phyloP scores from a whole-genome alignment of 2,888 invertebrate species.

The Lydus trimaculatus region DNA sequence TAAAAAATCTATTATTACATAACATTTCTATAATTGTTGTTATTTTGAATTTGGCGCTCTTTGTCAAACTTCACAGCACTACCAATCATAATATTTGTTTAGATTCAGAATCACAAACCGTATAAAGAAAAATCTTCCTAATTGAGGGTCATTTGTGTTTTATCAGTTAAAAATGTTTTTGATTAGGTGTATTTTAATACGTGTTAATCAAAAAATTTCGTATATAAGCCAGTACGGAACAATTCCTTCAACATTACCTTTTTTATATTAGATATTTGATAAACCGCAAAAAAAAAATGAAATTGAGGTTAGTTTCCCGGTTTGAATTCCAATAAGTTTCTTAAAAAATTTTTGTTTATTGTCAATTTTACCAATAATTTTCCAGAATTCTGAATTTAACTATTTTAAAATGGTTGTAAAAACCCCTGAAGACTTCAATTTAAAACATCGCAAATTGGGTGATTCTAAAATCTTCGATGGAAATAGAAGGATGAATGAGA shows the following conservation, averaged over 20 bases:
- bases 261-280: not conserved
- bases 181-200: slow-evolving; percentile 26
- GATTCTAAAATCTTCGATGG: slow-evolving; percentile 18
- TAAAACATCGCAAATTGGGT: slow-evolving; percentile 18
- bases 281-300: slow-evolving; percentile 12
- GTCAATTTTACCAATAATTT: not conserved
- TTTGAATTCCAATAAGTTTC: not conserved
- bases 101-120: not conserved
- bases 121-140: not conserved
- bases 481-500: slow-evolving; percentile 21
- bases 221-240: not conserved
- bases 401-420: slow-evolving; percentile 16
- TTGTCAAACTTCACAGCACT: too few species aligned
- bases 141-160: slow-evolving; percentile 18
- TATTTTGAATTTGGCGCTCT: not conserved
- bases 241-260: not conserved
- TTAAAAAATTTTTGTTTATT: not conserved
- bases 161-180: slow-evolving; percentile 24
- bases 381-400: not conserved
- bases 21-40: not conserved
- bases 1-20: too few species aligned
- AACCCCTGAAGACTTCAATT: not conserved
- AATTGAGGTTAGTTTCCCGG: slow-evolving; percentile 26
- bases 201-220: slow-evolving; percentile 18
- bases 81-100: not conserved